phyloP scores from a whole-genome alignment of 2,888 invertebrate species.

The Erynnis tages region DNA sequence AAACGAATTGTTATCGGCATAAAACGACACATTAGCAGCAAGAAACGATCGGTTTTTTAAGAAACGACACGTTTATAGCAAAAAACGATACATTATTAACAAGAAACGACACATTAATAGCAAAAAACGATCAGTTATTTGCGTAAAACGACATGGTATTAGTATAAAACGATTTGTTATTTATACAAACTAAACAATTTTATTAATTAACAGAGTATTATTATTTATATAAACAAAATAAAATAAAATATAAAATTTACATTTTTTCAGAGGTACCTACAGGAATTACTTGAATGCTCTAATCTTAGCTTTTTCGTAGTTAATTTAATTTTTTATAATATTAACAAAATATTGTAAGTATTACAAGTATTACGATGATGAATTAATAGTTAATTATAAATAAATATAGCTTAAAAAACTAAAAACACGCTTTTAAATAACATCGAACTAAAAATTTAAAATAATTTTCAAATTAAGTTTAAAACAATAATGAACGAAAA shows the following conservation, averaged over 20 bases:
- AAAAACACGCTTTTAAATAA: no score
- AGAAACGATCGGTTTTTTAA: constrained; percentile 3
- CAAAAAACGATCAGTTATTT: background rate
- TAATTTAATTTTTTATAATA: background rate
- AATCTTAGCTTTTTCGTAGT: background rate
- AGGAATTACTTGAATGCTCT: no score
- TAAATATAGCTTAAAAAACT: no score
- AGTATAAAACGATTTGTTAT: background rate
- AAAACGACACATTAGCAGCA: constrained; percentile 2
- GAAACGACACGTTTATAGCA: background rate
- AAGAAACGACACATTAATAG: background rate
- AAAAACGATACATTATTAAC: background rate
- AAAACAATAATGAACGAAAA: no score
- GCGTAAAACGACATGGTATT: background rate
- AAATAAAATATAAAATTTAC: no score
- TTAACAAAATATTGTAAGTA: no score
- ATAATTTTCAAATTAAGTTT: no score
- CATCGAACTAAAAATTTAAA: no score
- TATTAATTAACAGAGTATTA: no score
- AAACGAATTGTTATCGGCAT: constrained; percentile 9
- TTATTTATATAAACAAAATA: background rate
- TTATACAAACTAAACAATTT: background rate
- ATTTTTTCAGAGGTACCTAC: no score
- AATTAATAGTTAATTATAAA: no score
- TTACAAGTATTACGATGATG: no score